phyloP scores from a whole-genome alignment of 2,113 vertebrate species.

The Porphyrio hochstetteri region DNA sequence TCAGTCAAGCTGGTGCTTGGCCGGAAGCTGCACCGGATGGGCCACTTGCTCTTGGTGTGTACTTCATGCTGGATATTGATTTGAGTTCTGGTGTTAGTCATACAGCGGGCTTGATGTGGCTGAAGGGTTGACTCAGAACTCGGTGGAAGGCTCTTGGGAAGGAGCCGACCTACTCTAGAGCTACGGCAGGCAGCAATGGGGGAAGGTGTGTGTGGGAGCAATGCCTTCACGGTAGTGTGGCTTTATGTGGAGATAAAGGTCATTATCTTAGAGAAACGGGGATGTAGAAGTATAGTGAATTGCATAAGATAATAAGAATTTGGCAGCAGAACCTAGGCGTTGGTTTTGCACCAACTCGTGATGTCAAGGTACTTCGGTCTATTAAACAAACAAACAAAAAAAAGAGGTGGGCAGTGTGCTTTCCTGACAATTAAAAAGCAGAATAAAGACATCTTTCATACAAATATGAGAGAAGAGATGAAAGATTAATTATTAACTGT shows the following conservation, averaged over 20 bases:
- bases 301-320: not conserved
- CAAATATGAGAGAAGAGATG: not conserved
- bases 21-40: rapidly evolving
- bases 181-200: not conserved
- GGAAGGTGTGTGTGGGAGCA: not conserved
- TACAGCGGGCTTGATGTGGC: not conserved
- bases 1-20: not conserved
- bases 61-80: not conserved
- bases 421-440: not conserved
- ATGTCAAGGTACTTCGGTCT: not conserved
- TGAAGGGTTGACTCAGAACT: not conserved
- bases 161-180: not conserved
- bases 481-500: constrained; percentile 49
- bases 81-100: not conserved
- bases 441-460: not conserved
- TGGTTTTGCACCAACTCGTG: not conserved
- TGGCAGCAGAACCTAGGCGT: not conserved
- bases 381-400: not conserved
- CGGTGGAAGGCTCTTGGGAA: not conserved
- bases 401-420: not conserved
- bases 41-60: not conserved
- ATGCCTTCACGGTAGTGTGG: not conserved
- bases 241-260: not conserved
- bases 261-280: not conserved
- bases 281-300: not conserved